phyloP scores from a whole-genome alignment of 2,797 vertebrate genomes.

The Intellagama lesueurii region DNA sequence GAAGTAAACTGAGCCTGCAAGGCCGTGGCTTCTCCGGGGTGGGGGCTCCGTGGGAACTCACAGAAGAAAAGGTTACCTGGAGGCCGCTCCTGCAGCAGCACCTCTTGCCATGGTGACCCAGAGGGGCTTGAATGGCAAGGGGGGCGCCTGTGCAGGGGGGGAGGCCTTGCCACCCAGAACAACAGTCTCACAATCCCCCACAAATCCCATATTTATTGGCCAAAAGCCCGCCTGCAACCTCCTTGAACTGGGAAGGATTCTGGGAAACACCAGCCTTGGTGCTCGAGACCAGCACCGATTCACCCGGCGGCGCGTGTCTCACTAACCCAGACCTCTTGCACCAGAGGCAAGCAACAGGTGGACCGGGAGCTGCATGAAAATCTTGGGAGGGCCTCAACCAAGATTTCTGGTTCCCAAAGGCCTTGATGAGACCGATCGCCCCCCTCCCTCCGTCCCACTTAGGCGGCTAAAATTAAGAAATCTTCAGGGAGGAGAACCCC shows the following conservation, averaged over 20 bases:
- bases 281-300: neutral
- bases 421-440: accelerated
- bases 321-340: neutral
- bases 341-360: neutral
- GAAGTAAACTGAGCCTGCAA: no score
- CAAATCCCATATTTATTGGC: neutral
- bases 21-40: neutral
- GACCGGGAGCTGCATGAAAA: neutral
- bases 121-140: neutral
- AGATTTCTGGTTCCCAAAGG: neutral
- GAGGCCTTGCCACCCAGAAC: neutral
- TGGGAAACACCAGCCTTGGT: neutral
- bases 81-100: no score
- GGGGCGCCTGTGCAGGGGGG: neutral
- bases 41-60: accelerated
- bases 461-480: neutral
- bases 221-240: neutral
- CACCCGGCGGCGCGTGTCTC: no score
- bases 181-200: no score
- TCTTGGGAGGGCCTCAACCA: neutral
- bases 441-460: neutral
- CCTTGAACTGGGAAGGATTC: no score
- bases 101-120: neutral
- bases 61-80: neutral
- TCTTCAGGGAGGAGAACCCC: neutral